Conservation (phyloP, 2,113 vertebrate species). For the Aix galericulata region DNA sequence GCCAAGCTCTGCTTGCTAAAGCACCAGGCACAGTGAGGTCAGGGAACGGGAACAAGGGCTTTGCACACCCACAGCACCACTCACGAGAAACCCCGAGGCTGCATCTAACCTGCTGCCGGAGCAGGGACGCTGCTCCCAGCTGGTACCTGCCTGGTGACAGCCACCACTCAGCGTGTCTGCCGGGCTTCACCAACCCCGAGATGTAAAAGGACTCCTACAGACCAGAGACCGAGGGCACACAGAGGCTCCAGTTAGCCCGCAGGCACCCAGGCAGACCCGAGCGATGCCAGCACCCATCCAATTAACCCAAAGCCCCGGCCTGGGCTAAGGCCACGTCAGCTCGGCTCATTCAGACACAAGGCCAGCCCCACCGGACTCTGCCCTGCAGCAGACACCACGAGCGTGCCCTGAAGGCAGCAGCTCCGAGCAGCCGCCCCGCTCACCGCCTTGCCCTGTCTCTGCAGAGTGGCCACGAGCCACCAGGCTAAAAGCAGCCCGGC, state of each 20-base stretch:
- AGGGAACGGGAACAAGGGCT: neutral
- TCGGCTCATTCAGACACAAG: neutral
- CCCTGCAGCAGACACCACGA: rapidly evolving
- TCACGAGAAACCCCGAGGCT: neutral
- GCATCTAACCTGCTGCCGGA: neutral
- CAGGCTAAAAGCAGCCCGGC: neutral
- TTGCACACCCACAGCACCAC: neutral
- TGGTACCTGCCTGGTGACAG: neutral
- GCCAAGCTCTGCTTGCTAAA: neutral
- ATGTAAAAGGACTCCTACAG: neutral
- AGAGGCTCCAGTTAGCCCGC: neutral
- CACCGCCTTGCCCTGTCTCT: rapidly evolving
- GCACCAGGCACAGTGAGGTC: neutral
- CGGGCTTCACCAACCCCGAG: neutral
- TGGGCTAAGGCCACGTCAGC: neutral
- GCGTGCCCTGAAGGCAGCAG: rapidly evolving
- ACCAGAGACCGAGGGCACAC: neutral
- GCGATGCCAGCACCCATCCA: rapidly evolving
- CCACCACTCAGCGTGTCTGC: neutral
- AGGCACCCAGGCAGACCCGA: neutral
- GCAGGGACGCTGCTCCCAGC: rapidly evolving
- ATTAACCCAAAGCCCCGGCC: neutral
- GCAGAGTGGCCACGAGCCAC: neutral
- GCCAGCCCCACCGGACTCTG: neutral
- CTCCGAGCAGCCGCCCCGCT: neutral